These are phyloP conservation scores for Coregonus clupeaformis DNA, from an alignment of 2,113 vertebrate species.

Conservation along the genomic window DNA sequence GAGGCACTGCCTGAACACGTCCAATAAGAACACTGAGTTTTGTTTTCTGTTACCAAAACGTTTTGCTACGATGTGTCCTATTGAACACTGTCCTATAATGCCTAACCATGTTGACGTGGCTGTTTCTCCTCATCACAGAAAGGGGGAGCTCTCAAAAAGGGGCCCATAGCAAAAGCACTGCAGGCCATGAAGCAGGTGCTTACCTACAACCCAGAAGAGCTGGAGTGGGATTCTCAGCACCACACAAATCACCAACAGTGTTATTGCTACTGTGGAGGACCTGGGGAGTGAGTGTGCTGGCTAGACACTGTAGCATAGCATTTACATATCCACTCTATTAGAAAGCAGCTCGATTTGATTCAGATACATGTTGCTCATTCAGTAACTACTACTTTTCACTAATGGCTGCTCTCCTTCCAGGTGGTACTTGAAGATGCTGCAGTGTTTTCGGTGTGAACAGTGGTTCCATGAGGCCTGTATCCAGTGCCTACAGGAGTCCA, in stretches of 20 bases:
- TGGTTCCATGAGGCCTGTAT: constrained; percentile 99
- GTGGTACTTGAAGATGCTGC: constrained; percentile 98
- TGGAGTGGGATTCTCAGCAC: constrained; percentile 92
- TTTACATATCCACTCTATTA: too few relatives aligned
- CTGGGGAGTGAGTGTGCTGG: constrained; percentile 83
- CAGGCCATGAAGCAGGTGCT: constrained; percentile 92
- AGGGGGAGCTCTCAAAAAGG: constrained; percentile 93
- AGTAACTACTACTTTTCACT: too few relatives aligned
- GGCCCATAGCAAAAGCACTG: constrained; percentile 85
- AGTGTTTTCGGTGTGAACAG: constrained; percentile 89
- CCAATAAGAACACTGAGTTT: too few relatives aligned
- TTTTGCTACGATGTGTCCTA: too few relatives aligned
- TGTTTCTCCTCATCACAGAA: constrained; percentile 73
- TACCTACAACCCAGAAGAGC: constrained; percentile 83
- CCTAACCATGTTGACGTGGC: too few relatives aligned
- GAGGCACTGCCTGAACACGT: too few relatives aligned
- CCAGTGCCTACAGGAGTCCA: constrained; percentile 90
- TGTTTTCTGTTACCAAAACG: too few relatives aligned
- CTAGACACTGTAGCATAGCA: background rate
- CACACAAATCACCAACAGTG: constrained; percentile 94
- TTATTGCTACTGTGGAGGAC: constrained; percentile 94
- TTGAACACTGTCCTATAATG: too few relatives aligned
- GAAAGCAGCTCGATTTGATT: too few relatives aligned
- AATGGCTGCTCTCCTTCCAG: constrained; percentile 55
- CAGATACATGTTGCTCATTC: too few relatives aligned